Evolutionary conservation across 2,797 vertebrate species (phyloP), one percentile per base, ranked within the genome.

Genomic region (Dallia pectoralis): DNA sequence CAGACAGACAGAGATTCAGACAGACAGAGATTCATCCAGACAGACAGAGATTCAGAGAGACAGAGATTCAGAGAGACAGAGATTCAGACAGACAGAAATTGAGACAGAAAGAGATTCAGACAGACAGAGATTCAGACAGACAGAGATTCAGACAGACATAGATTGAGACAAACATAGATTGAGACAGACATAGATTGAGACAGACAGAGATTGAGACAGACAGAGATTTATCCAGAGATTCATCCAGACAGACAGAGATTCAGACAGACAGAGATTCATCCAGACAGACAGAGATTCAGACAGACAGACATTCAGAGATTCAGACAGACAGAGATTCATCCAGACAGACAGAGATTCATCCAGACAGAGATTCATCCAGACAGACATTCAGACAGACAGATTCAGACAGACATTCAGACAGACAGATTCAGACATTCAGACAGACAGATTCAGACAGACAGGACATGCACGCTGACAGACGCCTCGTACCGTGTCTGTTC

Each of bases 401-500:
- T 5, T 29, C 19, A 22, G n/a, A 67, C 70, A 56, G 69, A 78
- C 64, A 80, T 69, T 76, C 64, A 63, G 51, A 68, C 51, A 33
- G 14, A 74, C 14, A 44, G 40, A 12, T 44, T 12, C 53, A 40
- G 14, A 53, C 67, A 73, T 47, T 71, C 59, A 56, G 51, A 70
- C 36, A 33, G 33, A 70, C 74, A 78, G 63, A 70, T 40, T 68
- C 4, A 44, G 48, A 67, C 22, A 51, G 59, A 64, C 59, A 72
- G 63, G 30, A 22, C 30, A 56, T 9, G 56, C 48, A 59, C 47
- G 64, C n/a, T 27, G 36, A 67, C 36, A 48, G 40, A 40, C 29
- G 79, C 72, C 67, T 48, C 63, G 76, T 73, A 82, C 86, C 73
- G 19, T 75, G 80, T 65, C 1, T 61, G 71, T 77, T 79, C 83